Evolutionary conservation across 2,113 vertebrate genomes (phyloP).

Genomic region (Hyperoodon ampullatus): DNA sequence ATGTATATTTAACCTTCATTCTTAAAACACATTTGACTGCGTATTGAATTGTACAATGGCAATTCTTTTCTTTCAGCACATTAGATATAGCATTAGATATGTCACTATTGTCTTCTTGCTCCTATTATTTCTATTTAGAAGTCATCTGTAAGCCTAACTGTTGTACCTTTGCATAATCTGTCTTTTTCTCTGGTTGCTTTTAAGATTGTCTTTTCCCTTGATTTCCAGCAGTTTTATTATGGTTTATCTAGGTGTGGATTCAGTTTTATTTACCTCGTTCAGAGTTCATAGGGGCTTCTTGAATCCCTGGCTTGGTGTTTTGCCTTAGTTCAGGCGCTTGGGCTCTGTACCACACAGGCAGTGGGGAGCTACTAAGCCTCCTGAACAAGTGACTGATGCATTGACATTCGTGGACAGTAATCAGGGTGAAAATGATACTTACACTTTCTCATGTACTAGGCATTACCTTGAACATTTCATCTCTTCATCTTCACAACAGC

Average conservation of each 20-base stretch:
- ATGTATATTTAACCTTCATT: too few species aligned
- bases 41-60: background rate
- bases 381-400: accelerated
- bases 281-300: background rate
- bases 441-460: accelerated
- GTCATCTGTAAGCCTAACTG: too few species aligned
- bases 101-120: accelerated
- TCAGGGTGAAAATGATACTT: accelerated
- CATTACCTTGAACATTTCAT: background rate
- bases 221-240: background rate
- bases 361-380: accelerated
- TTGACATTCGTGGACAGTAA: accelerated
- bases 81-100: accelerated
- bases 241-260: background rate
- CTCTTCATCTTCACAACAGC: background rate
- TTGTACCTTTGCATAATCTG: too few species aligned
- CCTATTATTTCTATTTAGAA: too few species aligned
- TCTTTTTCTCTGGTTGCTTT: too few species aligned
- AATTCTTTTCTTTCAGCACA: accelerated
- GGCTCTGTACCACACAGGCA: accelerated
- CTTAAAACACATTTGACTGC: too few species aligned
- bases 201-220: too few species aligned
- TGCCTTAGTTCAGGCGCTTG: accelerated
- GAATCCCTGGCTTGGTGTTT: background rate
- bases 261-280: background rate